Conservation (phyloP, 2,888 invertebrate species). For the Drosophila neonasuta region DNA sequence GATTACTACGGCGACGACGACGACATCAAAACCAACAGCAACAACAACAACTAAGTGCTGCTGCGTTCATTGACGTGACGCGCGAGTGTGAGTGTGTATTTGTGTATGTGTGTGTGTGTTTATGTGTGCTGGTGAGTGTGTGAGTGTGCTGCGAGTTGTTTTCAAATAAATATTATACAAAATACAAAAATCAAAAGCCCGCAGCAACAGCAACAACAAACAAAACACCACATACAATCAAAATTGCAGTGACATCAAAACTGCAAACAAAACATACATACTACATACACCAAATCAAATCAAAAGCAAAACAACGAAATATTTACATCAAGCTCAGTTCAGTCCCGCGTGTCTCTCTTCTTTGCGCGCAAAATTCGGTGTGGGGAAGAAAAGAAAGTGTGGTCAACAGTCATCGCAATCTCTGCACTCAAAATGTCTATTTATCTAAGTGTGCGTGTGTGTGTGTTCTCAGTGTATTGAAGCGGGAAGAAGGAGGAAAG, state of each 20-base stretch:
- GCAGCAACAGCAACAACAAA: constrained; percentile 43
- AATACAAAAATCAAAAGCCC: constrained; percentile 40
- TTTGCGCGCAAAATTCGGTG: constrained; percentile 54
- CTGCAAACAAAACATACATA: constrained; percentile 31
- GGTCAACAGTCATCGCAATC: constrained; percentile 45
- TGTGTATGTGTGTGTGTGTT: constrained; percentile 26
- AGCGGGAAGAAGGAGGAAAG: constrained; percentile 44
- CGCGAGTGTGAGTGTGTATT: constrained; percentile 62
- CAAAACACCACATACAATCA: constrained; percentile 54
- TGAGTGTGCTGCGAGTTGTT: constrained; percentile 62
- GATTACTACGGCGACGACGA: constrained; percentile 60
- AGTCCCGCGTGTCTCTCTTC: constrained; percentile 37
- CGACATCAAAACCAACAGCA: constrained; percentile 38
- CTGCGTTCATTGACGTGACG: constrained; percentile 79
- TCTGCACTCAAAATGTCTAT: constrained; percentile 47
- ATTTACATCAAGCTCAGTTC: constrained; percentile 38
- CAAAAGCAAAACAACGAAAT: constrained; percentile 34
- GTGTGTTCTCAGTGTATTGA: constrained; percentile 62
- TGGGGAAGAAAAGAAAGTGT: constrained; percentile 58
- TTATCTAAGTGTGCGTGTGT: constrained; percentile 48
- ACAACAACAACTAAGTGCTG: constrained; percentile 55
- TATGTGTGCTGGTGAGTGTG: constrained; percentile 44
- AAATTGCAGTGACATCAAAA: constrained; percentile 41
- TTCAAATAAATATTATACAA: constrained; percentile 56
- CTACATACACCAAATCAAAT: constrained; percentile 21